These are phyloP conservation scores for Loris lydekkerianus DNA, from an alignment of 2,797 vertebrate genomes.

Conservation along the genomic window DNA sequence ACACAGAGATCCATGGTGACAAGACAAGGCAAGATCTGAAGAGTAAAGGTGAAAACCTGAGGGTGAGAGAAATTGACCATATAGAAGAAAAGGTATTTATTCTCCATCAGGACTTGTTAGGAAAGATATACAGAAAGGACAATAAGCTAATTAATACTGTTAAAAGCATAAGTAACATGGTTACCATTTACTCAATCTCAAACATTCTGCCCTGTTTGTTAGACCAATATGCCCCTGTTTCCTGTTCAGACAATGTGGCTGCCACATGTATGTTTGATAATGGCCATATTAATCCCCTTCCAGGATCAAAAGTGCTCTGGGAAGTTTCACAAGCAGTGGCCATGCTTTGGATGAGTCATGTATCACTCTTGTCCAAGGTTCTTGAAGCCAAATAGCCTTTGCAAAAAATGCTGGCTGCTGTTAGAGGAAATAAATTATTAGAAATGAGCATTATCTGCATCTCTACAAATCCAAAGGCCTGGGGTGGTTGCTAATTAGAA, in stretches of 20 bases:
- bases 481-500: neutral
- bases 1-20: neutral
- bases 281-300: neutral
- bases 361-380: neutral
- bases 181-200: neutral
- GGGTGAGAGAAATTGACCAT: neutral
- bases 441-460: neutral
- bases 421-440: neutral
- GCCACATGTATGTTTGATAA: neutral
- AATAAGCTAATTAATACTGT: neutral
- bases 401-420: neutral
- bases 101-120: neutral
- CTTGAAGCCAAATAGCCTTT: neutral
- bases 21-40: neutral
- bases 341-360: neutral
- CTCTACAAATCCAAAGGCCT: neutral
- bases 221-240: neutral
- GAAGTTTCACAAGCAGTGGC: neutral
- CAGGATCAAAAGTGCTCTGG: constrained; percentile 16
- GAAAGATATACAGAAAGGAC: neutral
- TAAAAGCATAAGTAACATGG: neutral
- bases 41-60: neutral
- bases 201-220: neutral
- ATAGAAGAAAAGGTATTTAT: neutral
- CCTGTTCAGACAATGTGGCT: constrained; percentile 12